Evolutionary conservation across 1,140 invertebrate species (phyloP), one percentile per base, ranked within the genome.

Genomic region (Listronotus bonariensis): DNA sequence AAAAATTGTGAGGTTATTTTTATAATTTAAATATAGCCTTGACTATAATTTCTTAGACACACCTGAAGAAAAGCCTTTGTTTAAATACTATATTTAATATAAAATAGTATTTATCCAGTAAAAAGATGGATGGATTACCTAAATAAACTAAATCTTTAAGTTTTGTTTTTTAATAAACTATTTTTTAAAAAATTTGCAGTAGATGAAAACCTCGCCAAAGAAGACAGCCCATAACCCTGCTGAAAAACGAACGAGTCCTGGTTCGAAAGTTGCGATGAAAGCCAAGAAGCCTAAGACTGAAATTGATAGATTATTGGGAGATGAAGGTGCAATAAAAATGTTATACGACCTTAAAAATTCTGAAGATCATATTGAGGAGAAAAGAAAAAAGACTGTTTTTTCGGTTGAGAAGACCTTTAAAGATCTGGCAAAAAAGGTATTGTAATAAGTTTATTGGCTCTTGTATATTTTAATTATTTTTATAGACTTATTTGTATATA

Each of bases 321-420:
- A 93, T 77, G 92, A 93, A 76, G 92, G 92, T 1, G 90, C 91
- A 3, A 88, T 92, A 0, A 92, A 92, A 77, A 89, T 93, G 83
- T 80, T 93, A 12, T 91, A 92, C 70, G 88, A 91, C 17, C 82
- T 92, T 1, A 86, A 89, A 70, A 84, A 85, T 57, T 82, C 82
- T 10, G 82, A 82, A 17, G 73, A 76, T 32, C 32, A 54, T 7
- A 48, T 61, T 9, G 67, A 59, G 0, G 45, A 67, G 10, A 73
- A 61, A 46, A 65, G 68, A 17, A 74, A 72, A 53, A 72, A 71
- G 41, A 53, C 79, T 36, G 65, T 82, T 9, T 73, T 82, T 38
- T 81, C 82, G 1, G 78, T 83, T 5, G 82, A 82, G 0, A 81
- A 82, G 53, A 80, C 81, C 0, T 81, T 82, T 31, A 78, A 79